Conservation (phyloP, 1,140 invertebrate species). For the Cyclina sinensis region DNA sequence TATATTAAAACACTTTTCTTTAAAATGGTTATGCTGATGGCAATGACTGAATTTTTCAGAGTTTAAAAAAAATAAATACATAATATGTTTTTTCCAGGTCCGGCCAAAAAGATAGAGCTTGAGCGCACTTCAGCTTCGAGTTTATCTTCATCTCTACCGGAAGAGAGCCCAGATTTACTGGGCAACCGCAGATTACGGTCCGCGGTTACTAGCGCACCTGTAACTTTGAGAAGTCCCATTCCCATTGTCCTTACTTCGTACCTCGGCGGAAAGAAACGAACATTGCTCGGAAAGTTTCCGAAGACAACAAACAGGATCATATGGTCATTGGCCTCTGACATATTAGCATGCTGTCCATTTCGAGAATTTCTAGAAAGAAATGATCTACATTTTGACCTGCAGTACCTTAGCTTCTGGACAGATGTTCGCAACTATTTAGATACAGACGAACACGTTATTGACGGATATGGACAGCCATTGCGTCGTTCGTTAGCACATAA, state of each 20-base stretch:
- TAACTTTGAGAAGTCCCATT: slow-evolving; percentile 41
- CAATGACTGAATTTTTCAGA: too few species aligned
- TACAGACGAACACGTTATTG: slow-evolving; percentile 58
- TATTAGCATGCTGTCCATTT: slow-evolving; percentile 69
- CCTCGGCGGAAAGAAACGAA: slow-evolving; percentile 64
- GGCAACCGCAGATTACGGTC: slow-evolving; percentile 3
- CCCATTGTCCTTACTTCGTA: slow-evolving; percentile 64
- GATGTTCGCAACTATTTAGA: slow-evolving; percentile 72
- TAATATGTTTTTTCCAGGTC: too few species aligned
- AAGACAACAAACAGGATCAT: slow-evolving; percentile 60
- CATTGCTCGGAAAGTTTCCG: slow-evolving; percentile 17
- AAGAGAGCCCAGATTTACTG: slow-evolving; percentile 8
- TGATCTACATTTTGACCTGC: slow-evolving; percentile 10
- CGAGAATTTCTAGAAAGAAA: slow-evolving; percentile 53
- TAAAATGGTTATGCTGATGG: too few species aligned
- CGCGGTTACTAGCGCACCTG: background rate
- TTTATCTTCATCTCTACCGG: background rate
- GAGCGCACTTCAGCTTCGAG: background rate
- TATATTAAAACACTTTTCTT: too few species aligned
- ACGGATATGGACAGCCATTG: slow-evolving; percentile 61
- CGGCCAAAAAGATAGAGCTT: slow-evolving; percentile 21
- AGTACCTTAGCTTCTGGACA: slow-evolving; percentile 72
- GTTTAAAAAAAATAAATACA: too few species aligned
- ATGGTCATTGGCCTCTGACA: slow-evolving; percentile 69
- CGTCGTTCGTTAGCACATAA: slow-evolving; percentile 50